Evolutionary conservation across 2,888 invertebrate genomes (phyloP), one percentile per base, ranked within the genome.

Genomic region (Miltochrista miniata): DNA sequence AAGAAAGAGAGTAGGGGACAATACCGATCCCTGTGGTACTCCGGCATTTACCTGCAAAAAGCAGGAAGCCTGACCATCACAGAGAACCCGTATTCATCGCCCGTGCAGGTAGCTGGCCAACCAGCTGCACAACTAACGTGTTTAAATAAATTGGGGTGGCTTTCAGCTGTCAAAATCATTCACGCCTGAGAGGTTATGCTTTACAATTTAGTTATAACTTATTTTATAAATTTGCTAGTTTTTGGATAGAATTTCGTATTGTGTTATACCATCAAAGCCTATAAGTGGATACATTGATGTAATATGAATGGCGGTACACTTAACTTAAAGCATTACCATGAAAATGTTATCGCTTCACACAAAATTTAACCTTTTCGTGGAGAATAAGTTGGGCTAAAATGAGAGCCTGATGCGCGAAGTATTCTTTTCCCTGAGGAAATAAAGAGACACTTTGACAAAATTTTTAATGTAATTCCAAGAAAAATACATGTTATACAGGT

Each of bases 331-430:
- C 74, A 81, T 83, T 79, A 82, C 79, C 77, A 76, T 79, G 79
- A 82, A 80, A 85, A 81, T 77, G 79, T 76, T 82, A 79, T 78
- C 76, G 76, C 63, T 73, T 79, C 74, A 74, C 68, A 70, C 74
- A 71, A 77, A 80, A 80, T 81, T 76, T 81, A 77, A 76, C 73
- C 74, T 73, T 79, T 81, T 76, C 72, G 70, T 65, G 47, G 72
- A 67, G 71, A 79, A 81, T 79, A 72, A 74, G 72, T 76, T 65
- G 65, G 69, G 67, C 72, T 74, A 79, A 74, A 76, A 71, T 74
- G 70, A 68, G 60, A 65, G 54, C 62, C 68, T 69, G 68, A 71
- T 70, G 68, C 61, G 64, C 51, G 58, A 56, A 63, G 66, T 64
- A 59, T 66, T 70, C 58, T 68, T 57, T 52, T 63, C 65, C 63